Base-by-base conservation (phyloP, 2,888 invertebrate genomes). In the Monoplex corrugatus region DNA sequence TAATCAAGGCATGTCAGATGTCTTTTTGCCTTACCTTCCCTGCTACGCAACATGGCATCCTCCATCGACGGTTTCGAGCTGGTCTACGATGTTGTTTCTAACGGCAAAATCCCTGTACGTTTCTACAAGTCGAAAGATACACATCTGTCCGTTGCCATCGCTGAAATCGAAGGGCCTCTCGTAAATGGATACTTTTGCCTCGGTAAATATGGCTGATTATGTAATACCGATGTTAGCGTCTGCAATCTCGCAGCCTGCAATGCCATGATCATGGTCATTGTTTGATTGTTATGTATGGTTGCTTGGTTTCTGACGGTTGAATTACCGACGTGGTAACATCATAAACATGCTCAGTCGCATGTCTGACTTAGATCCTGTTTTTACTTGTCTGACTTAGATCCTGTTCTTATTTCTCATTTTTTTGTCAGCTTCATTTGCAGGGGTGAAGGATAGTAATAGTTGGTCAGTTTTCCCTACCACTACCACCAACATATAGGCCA, bases 151-250 rank as follows among this genome's bases (percentile, higher is more conserved):
- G 97, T 98, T 78, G 97, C 98, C 89, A 97, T 98, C 91, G 98
- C 98, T 16, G 97, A 98, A 95, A 98, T 98, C 8, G 98, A 98
- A 93, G 98, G 98, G 0, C 98, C 98, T n/a, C 97, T 98, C 63
- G 98, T 98, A 5, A 98, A 98, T 95, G 98, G 98, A 88, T 98
- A 97, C 95, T 98, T 98, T 95, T 97, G 98, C 94, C 96, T 98
- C 87, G 98, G 98, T 98, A 97, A 96, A 96, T 95, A 82, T 45
- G 50, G 50, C 50, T 50, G 50, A 50, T 50, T 16, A 50, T 13
- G 19, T 16, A 50, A 50, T 13, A n/a, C 10, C 50, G 19, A 19
- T 50, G 50, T 13, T 13, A 50, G 10, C 50, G 19, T 50, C 8
- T 16, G 10, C 19, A 8, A 13, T 8, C 50, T 16, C 10, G 8